Percentiles rank a stretch among this genome's conserved stretches.
phyloP scores from a whole-genome alignment of 1,140 invertebrate species.

The Ceratina calcarata region DNA sequence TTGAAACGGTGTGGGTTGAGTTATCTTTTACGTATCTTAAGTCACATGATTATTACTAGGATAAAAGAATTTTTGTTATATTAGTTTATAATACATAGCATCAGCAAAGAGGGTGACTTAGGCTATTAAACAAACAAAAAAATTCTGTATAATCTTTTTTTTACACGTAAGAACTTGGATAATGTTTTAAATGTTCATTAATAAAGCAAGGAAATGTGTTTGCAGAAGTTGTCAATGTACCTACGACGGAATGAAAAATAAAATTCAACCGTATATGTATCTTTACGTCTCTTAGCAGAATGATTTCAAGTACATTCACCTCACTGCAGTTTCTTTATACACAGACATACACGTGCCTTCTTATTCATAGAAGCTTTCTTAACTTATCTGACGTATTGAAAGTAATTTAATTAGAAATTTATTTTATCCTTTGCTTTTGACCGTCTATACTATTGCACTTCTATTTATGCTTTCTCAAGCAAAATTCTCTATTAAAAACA shows the following conservation, averaged over 20 bases:
- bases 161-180: constrained; percentile 69
- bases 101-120: constrained; percentile 51
- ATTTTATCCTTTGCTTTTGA: background rate
- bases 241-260: constrained; percentile 60
- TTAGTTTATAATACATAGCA: constrained; percentile 52
- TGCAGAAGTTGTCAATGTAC: constrained; percentile 66
- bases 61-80: constrained; percentile 54
- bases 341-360: background rate
- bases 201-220: constrained; percentile 68
- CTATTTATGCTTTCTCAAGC: constrained; percentile 35
- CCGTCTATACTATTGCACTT: background rate
- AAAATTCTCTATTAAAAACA: constrained; percentile 7
- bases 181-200: constrained; percentile 73
- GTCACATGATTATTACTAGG: constrained; percentile 43
- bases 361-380: constrained; percentile 2
- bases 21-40: constrained; percentile 48
- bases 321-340: constrained; percentile 21
- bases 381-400: too few species aligned
- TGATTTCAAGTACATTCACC: constrained; percentile 34
- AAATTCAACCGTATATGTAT: constrained; percentile 50
- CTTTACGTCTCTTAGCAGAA: constrained; percentile 37
- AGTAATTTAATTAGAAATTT: constrained; percentile 8
- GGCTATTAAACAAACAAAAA: constrained; percentile 43
- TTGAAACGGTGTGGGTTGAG: constrained; percentile 18
- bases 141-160: constrained; percentile 71